Evolutionary conservation across 2,888 invertebrate species (phyloP).

Genomic region (Opisthograptis luteolata): DNA sequence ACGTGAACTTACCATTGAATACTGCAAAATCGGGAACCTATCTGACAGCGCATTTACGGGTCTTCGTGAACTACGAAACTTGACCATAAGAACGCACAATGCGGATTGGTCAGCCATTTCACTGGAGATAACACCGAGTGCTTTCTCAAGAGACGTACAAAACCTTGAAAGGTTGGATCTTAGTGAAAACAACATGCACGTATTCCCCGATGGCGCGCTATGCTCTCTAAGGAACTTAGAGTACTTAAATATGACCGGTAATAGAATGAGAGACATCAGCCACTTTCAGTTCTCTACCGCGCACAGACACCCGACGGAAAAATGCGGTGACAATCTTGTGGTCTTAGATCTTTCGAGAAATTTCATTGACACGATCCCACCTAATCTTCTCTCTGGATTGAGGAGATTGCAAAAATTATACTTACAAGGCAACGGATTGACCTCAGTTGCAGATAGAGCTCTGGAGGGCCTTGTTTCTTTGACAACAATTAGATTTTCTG

Average conservation of each 20-base stretch:
- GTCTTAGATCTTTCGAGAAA: slow-evolving; percentile 91
- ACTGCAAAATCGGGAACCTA: slow-evolving; percentile 92
- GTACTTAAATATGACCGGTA: slow-evolving; percentile 91
- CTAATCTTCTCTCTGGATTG: slow-evolving; percentile 88
- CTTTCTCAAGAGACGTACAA: slow-evolving; percentile 89
- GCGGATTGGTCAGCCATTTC: slow-evolving; percentile 93
- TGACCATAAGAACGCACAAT: slow-evolving; percentile 93
- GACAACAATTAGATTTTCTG: slow-evolving; percentile 89
- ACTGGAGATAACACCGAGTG: slow-evolving; percentile 89
- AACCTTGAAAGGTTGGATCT: slow-evolving; percentile 90
- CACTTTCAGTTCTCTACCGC: slow-evolving; percentile 88
- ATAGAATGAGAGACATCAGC: slow-evolving; percentile 89
- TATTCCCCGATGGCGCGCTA: slow-evolving; percentile 89
- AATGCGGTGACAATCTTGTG: slow-evolving; percentile 88
- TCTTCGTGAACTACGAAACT: slow-evolving; percentile 89
- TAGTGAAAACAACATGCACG: slow-evolving; percentile 92
- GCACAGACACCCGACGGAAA: slow-evolving; percentile 83
- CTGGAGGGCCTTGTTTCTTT: slow-evolving; percentile 90
- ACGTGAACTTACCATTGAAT: slow-evolving; percentile 90
- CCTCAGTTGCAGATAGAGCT: slow-evolving; percentile 90
- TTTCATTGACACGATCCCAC: slow-evolving; percentile 89
- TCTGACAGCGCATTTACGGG: slow-evolving; percentile 93
- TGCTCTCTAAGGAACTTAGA: slow-evolving; percentile 90
- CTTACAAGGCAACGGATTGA: slow-evolving; percentile 90
- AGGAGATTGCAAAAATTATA: slow-evolving; percentile 89